Conservation (phyloP, 2,113 vertebrate species). For the Scomber scombrus region DNA sequence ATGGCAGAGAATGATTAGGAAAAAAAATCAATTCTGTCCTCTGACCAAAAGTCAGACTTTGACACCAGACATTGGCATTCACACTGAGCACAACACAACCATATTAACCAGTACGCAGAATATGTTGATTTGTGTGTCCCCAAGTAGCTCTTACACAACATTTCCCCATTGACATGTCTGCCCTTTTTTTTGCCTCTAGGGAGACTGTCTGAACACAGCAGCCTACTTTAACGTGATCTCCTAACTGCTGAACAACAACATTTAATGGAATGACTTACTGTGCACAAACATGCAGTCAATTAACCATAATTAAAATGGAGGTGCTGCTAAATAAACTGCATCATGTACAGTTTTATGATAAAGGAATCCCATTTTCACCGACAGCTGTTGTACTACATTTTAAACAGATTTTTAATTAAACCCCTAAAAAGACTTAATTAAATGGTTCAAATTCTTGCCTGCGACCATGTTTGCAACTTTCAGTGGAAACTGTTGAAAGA, state of each 20-base stretch:
- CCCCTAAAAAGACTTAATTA: conserved; percentile 25
- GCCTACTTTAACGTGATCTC: conserved; percentile 22
- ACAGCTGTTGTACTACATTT: conserved; percentile 51
- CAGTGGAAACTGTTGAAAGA: conserved; percentile 19
- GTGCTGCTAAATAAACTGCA: conserved; percentile 43
- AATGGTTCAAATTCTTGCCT: conserved; percentile 4
- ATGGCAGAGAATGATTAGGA: not conserved
- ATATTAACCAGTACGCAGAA: not conserved
- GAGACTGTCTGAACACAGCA: conserved; percentile 18
- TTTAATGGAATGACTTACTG: conserved; percentile 38
- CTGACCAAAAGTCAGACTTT: not conserved
- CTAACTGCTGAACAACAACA: conserved; percentile 8
- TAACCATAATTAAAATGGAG: conserved; percentile 55
- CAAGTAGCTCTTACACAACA: not conserved
- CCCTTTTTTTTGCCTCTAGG: conserved; percentile 1
- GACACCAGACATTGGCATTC: not conserved
- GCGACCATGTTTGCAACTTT: conserved; percentile 23
- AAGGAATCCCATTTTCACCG: conserved; percentile 49
- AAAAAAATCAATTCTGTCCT: not conserved
- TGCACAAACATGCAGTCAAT: conserved; percentile 49
- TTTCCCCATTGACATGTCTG: conserved; percentile 11
- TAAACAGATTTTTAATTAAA: conserved; percentile 60
- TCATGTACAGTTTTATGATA: conserved; percentile 43
- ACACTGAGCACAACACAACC: not conserved
- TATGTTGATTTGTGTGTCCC: conserved; percentile 19